Conservation (phyloP, 1,140 invertebrate species). For the Leptopilina clavipes region DNA sequence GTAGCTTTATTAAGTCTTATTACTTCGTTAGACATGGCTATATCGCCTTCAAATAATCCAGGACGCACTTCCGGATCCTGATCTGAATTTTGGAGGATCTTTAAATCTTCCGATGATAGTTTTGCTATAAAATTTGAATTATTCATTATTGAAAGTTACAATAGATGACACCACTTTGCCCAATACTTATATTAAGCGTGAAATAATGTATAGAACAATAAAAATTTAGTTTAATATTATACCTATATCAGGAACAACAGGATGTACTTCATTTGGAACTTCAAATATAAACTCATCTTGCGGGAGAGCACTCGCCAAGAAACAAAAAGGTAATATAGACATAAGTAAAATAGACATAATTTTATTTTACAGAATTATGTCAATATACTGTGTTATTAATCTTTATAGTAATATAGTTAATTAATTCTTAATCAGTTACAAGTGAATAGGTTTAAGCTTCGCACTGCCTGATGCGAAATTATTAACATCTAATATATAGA, state of each 20-base stretch:
- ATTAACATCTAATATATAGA: background rate
- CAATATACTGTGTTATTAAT: too few relatives aligned
- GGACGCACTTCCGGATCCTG: slow-evolving; percentile 81
- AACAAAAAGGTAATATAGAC: background rate
- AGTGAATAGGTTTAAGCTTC: background rate
- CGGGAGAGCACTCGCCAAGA: background rate
- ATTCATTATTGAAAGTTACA: background rate
- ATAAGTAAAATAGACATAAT: background rate
- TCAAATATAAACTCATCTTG: slow-evolving; percentile 28
- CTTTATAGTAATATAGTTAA: too few relatives aligned
- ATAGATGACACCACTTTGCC: background rate
- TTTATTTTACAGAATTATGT: too few relatives aligned
- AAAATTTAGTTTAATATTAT: slow-evolving; percentile 21
- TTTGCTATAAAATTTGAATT: slow-evolving; percentile 38
- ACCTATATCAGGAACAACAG: slow-evolving; percentile 70
- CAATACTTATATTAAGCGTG: background rate
- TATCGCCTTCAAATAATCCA: slow-evolving; percentile 82
- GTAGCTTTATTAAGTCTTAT: too few relatives aligned
- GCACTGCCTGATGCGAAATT: background rate
- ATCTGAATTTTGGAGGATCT: slow-evolving; percentile 47
- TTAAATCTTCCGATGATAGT: slow-evolving; percentile 42
- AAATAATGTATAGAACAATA: background rate
- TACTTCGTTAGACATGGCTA: slow-evolving; percentile 77
- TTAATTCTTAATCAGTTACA: too few relatives aligned
- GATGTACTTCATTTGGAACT: slow-evolving; percentile 69